Evolutionary conservation across 2,113 vertebrate species (phyloP), one percentile per base, ranked within the genome.

Genomic region (Hepsetus odoe): DNA sequence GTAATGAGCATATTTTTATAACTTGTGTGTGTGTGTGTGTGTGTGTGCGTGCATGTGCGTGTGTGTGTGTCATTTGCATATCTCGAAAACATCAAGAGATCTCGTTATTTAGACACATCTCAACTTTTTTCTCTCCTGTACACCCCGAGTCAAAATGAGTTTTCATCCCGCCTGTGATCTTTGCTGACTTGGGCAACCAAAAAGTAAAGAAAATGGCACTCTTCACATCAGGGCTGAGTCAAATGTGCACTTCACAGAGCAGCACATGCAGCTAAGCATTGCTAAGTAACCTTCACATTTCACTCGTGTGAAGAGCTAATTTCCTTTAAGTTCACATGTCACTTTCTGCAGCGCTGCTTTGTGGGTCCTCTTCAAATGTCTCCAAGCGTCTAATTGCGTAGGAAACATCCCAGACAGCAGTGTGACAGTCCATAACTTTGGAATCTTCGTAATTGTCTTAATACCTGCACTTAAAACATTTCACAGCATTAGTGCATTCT

Each of bases 251-350:
- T 95, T 95, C 94, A 94, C 86, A 94, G 87, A 92, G 89, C 90
- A 90, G 86, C 89, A 88, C 87, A 92, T 92, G 92, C 93, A 90
- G 88, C 90, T 94, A 93, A 93, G 92, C 90, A 92, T 91, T 89
- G 89, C 92, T 94, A 92, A 93, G 92, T 93, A 92, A 93, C 90
- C 91, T 91, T 93, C 92, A 92, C 88, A 89, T 91, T 91, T 91
- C 88, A 91, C 90, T 92, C 86, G 91, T 95, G 94, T 96, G 93
- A 96, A 95, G 94, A 96, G 93, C 94, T 96, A 96, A 97, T 96
- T 95, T 95, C 92, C 95, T 96, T 96, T 96, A 96, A 96, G 94
- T 94, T 96, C 93, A 92, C 92, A 91, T 96, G 95, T 96, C 95
- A 96, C 91, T 94, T 96, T 93, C 89, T 91, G 87, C 85, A 84